Evolutionary conservation across 1,140 invertebrate species (phyloP), one percentile per base, ranked within the genome.

Genomic region (Brachystomella parvula): DNA sequence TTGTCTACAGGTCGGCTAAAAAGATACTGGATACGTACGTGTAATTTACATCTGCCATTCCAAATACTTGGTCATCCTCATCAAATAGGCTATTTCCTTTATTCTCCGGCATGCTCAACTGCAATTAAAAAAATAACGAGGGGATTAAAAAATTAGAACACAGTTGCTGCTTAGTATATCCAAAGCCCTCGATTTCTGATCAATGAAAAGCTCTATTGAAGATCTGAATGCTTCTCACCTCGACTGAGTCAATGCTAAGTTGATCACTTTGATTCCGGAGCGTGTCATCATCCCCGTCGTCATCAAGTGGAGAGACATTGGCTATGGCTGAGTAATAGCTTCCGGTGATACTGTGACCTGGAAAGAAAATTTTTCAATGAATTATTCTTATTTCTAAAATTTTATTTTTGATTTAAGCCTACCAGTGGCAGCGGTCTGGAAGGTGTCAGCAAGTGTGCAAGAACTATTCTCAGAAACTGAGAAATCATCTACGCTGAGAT

Each of bases 281-380:
- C n/a, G 70, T 72, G 56, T 72, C 70, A 66, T 72, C 70, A 44
- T 72, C 70, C 26, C 63, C 69, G 35, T 69, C 70, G 49, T 71
- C 60, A 53, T 58, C 47, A 17, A 63, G 60, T 26, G 31, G 53
- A 17, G 65, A 59, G 31, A 66, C 56, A 39, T 66, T 63, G 31
- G 30, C 70, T 29, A 69, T 33, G 29, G 70, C 70, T 9, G 70
- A 67, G 63, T 72, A 69, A 39, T 67, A 72, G 59, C 70, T 72
- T 39, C 58, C 70, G 26, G 70, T 66, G 17, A 61, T 24, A 44
- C 64, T 72, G 35, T 64, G 44, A 29, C 65, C 70, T 72, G 65
- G 21, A 65, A 24, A 31, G 3, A 32, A 60, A 31, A 60, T 29
- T 32, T 21, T 60, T 30, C n/a, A 44, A 44, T 12, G n/a, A 44